Evolutionary conservation across 2,888 invertebrate genomes (phyloP), one percentile per base, ranked within the genome.

Genomic region (Abrostola triplasia): DNA sequence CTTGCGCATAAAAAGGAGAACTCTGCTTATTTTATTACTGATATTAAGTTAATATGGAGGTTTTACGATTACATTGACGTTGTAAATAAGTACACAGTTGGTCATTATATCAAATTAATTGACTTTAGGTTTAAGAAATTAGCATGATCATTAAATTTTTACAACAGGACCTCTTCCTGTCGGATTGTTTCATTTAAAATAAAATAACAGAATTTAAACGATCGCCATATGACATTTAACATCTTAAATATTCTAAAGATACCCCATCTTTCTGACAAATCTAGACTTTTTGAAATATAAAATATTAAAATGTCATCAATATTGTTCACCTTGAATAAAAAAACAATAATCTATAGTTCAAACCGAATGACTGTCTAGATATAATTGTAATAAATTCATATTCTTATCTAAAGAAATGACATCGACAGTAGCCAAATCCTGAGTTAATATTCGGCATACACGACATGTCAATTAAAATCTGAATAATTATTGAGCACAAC

Each of bases 341-440:
- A 53, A 66, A 57, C 53, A 59, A 73, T 73, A 73, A 76, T 73
- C 56, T 70, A 64, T 52, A 67, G 61, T 69, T 71, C 64, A 49
- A 58, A 24, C 51, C n/a, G 56, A 64, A 66, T 11, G 55, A 55
- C 58, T 65, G 47, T 66, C 48, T 56, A 13, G 52, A 58, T 60
- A 56, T 68, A 62, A 56, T 61, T 67, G 52, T 63, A 70, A 77
- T 76, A 63, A 66, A 70, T 68, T 73, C 36, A 9, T 52, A 54
- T 76, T 38, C 70, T 78, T 78, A 78, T 77, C 68, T 63, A 24
- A 47, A 44, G 42, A 48, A 70, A 68, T 54, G 57, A 76, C 72
- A 13, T 67, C 38, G 50, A 64, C 78, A 36, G 78, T 70, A 76
- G 78, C 76, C 38, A 63, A 68, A 61, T 71, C 4, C 40, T 44